Percentiles rank a stretch among this genome's conserved stretches.
phyloP scores from a whole-genome alignment of 2,888 invertebrate species.

The Hemithea aestivaria region DNA sequence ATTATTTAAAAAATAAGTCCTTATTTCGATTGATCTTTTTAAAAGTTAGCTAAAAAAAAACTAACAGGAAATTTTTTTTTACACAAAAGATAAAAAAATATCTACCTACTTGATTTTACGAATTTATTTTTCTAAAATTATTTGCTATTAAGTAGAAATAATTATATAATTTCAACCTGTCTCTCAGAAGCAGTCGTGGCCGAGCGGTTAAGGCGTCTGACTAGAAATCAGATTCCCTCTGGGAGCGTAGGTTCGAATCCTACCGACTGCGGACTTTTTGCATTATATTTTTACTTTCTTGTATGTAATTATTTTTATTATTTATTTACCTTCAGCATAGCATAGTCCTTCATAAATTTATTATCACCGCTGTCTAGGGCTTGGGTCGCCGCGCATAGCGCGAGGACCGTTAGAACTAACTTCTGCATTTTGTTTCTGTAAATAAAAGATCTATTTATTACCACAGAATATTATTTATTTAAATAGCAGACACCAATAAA shows the following conservation, averaged over 20 bases:
- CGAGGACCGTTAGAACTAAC: slow-evolving; percentile 27
- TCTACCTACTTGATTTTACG: no score
- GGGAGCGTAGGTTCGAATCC: slow-evolving; percentile 95
- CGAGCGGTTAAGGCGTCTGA: slow-evolving; percentile 94
- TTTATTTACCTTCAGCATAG: slow-evolving; percentile 82
- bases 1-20: no score
- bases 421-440: slow-evolving; percentile 34
- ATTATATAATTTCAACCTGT: slow-evolving; percentile 10
- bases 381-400: slow-evolving; percentile 49
- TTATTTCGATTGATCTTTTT: no score
- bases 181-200: slow-evolving; percentile 83
- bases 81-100: no score
- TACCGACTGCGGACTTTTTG: slow-evolving; percentile 85
- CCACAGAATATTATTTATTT: no score
- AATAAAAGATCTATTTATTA: slow-evolving; percentile 10
- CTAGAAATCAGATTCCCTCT: slow-evolving; percentile 94
- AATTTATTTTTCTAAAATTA: no score
- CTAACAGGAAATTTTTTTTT: no score
- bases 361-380: slow-evolving; percentile 81
- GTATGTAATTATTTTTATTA: slow-evolving; percentile 4
- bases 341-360: slow-evolving; percentile 84
- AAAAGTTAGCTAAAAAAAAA: no score
- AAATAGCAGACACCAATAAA: no score
- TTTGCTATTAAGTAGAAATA: no score
- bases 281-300: slow-evolving; percentile 7